Evolutionary conservation across 2,113 vertebrate species (phyloP).

Genomic region (Amazona guildingii): DNA sequence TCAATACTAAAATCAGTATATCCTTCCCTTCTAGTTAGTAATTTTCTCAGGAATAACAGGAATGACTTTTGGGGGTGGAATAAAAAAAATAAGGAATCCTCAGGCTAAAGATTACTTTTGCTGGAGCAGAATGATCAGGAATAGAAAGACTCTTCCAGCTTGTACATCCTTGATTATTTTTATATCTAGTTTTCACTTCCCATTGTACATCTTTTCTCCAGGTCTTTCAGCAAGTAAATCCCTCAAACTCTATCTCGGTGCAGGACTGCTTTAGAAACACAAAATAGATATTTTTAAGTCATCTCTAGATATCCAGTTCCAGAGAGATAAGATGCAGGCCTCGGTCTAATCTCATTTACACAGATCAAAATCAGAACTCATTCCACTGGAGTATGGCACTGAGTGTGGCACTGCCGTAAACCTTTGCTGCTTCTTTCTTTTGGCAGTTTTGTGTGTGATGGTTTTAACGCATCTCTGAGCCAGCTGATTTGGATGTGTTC

Average conservation of each 20-base stretch:
- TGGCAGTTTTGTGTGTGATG: not conserved
- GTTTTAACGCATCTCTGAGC: not conserved
- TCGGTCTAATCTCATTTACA: not conserved
- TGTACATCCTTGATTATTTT: not conserved
- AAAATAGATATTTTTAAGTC: not conserved
- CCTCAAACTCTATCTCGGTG: not conserved
- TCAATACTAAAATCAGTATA: not conserved
- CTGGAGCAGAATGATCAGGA: not conserved
- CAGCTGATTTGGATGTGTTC: not conserved
- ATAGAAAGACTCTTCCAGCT: not conserved
- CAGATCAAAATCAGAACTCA: slow-evolving; percentile 25
- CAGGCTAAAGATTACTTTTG: slow-evolving; percentile 12
- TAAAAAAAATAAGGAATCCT: not conserved
- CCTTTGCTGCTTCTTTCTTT: not conserved
- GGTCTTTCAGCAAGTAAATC: not conserved
- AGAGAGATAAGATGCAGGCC: not conserved
- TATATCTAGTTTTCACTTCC: not conserved
- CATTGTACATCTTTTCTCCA: not conserved
- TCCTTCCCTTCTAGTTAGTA: not conserved
- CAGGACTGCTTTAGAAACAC: not conserved
- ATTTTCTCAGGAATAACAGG: not conserved
- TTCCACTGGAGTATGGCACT: not conserved
- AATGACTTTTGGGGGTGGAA: not conserved
- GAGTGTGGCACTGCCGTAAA: not conserved
- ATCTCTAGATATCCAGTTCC: not conserved